phyloP scores from a whole-genome alignment of 2,797 vertebrate genomes.

The Lycodopsis pacificus region DNA sequence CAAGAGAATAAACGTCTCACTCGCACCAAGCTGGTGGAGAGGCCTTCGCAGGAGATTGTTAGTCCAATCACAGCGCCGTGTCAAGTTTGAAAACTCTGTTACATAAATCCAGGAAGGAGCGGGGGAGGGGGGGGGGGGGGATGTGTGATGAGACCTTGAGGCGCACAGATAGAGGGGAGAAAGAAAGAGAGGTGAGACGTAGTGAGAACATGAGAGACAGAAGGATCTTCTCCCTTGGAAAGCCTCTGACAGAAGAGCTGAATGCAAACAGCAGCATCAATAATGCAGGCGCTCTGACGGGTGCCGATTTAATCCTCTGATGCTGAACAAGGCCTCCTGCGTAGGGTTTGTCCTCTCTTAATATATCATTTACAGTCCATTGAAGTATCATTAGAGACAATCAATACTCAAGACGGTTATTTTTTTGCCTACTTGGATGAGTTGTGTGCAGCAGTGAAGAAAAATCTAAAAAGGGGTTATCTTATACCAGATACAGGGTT shows the following conservation, averaged over 20 bases:
- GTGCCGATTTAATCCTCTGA: slow-evolving; percentile 54
- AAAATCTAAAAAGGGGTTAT: not conserved
- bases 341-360: slow-evolving; percentile 40
- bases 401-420: slow-evolving; percentile 48
- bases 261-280: slow-evolving; percentile 80
- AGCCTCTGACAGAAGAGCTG: slow-evolving; percentile 64
- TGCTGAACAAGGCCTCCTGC: slow-evolving; percentile 42
- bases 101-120: slow-evolving; percentile 38
- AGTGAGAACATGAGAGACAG: slow-evolving; percentile 43
- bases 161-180: slow-evolving; percentile 12
- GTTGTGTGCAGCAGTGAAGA: not conserved
- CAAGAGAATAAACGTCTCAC: slow-evolving; percentile 5
- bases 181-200: slow-evolving; percentile 26
- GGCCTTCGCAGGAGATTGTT: slow-evolving; percentile 42
- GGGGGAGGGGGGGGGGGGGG: not conserved
- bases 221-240: slow-evolving; percentile 37
- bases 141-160: slow-evolving; percentile 26
- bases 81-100: slow-evolving; percentile 68
- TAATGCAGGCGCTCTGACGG: slow-evolving; percentile 74
- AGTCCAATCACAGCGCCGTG: slow-evolving; percentile 53
- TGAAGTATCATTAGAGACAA: slow-evolving; percentile 53
- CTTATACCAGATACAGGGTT: not conserved
- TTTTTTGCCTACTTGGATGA: slow-evolving; percentile 28
- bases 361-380: slow-evolving; percentile 57
- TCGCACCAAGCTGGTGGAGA: slow-evolving; percentile 19